Percentiles rank a stretch among this genome's conserved stretches.
Evolutionary conservation across 1,140 invertebrate genomes (phyloP).

Genomic region (Drosophila nikananu): DNA sequence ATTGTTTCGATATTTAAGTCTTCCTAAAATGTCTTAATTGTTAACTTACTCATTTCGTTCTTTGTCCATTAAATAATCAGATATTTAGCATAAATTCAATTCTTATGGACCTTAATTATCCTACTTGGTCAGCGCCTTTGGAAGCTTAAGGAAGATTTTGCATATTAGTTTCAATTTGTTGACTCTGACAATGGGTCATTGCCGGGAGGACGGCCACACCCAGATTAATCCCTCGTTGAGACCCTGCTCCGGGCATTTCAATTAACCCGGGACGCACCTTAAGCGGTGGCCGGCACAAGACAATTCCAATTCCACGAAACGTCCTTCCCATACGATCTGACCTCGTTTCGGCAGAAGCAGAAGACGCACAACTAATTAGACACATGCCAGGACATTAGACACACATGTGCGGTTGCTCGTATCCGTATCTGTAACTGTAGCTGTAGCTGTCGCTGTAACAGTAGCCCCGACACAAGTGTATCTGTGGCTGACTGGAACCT

Average conservation of each 20-base stretch:
- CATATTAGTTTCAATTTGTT: slow-evolving; percentile 72
- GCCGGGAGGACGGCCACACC: slow-evolving; percentile 48
- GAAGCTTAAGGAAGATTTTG: slow-evolving; percentile 46
- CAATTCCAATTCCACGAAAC: slow-evolving; percentile 66
- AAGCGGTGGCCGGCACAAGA: slow-evolving; percentile 54
- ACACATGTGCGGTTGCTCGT: slow-evolving; percentile 34
- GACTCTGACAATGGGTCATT: slow-evolving; percentile 53
- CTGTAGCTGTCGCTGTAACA: neutral
- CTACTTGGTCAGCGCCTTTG: slow-evolving; percentile 1
- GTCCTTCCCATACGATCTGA: slow-evolving; percentile 64
- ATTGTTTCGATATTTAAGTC: too few species aligned
- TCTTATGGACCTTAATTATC: neutral
- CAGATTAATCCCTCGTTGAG: slow-evolving; percentile 58
- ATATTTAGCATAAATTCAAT: neutral
- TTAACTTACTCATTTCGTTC: too few species aligned
- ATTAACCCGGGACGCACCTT: slow-evolving; percentile 80
- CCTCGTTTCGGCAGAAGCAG: slow-evolving; percentile 63
- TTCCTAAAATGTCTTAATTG: neutral
- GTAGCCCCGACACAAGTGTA: too few species aligned
- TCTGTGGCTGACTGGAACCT: slow-evolving; percentile 39
- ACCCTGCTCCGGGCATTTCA: slow-evolving; percentile 69
- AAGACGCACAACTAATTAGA: slow-evolving; percentile 84
- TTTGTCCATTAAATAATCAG: neutral
- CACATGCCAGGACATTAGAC: slow-evolving; percentile 72
- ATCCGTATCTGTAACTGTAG: slow-evolving; percentile 28